Percentiles rank a stretch among this genome's conserved stretches.
These are phyloP conservation scores for Tolmerus cingulatus DNA, from an alignment of 2,888 invertebrate species.

Conservation along the genomic window DNA sequence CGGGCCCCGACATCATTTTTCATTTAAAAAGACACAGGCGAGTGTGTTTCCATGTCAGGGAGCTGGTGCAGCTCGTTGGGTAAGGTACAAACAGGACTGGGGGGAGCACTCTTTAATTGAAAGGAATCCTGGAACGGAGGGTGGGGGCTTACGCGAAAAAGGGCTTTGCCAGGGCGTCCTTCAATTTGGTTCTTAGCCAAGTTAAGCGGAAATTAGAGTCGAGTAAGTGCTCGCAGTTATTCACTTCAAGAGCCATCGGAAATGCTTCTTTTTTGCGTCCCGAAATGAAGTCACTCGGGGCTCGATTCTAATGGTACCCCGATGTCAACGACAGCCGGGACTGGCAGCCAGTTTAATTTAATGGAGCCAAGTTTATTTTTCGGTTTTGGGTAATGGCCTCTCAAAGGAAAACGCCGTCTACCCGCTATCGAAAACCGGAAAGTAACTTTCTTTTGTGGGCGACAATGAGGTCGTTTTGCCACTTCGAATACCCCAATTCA, in stretches of 20 bases:
- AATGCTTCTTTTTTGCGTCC: slow-evolving; percentile 10
- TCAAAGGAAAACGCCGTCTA: not conserved
- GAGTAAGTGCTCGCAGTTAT: slow-evolving; percentile 34
- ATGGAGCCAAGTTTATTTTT: slow-evolving; percentile 29
- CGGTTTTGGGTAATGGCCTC: not conserved
- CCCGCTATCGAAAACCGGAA: not conserved
- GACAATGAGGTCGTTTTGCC: not conserved
- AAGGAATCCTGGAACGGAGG: not conserved
- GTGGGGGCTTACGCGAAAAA: not conserved
- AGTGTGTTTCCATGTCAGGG: slow-evolving; percentile 33
- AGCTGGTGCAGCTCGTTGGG: slow-evolving; percentile 5
- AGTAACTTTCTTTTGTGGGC: not conserved
- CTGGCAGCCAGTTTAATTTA: slow-evolving; percentile 15
- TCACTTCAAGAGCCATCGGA: slow-evolving; percentile 37
- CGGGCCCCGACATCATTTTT: slow-evolving; percentile 10
- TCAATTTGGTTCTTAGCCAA: slow-evolving; percentile 41
- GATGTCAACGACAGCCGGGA: not conserved
- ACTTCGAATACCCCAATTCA: not conserved
- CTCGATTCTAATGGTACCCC: not conserved
- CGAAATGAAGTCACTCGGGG: slow-evolving; percentile 23
- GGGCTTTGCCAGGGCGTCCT: slow-evolving; percentile 1
- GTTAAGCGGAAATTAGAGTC: slow-evolving; percentile 37
- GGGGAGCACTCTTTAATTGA: not conserved
- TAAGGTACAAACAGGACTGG: not conserved
- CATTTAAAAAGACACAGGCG: slow-evolving; percentile 33